phyloP scores from a whole-genome alignment of 2,797 vertebrate species.

The Acrocephalus scirpaceus region DNA sequence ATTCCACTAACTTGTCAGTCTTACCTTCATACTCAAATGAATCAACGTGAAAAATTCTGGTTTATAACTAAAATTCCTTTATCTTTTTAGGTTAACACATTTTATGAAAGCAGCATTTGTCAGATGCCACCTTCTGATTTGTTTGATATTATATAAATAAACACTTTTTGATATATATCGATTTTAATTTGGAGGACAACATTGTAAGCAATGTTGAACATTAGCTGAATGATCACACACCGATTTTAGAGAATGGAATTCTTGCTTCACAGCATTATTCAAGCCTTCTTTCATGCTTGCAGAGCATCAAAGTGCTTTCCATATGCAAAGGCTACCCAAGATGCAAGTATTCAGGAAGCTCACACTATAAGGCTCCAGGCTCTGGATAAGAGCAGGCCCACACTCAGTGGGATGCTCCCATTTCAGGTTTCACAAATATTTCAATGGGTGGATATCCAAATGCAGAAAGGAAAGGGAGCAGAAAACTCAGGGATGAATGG shows the following conservation, averaged over 20 bases:
- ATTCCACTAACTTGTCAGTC: not conserved
- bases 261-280: not conserved
- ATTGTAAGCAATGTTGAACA: not conserved
- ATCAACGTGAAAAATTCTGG: not conserved
- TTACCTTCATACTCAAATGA: not conserved
- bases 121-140: fast-evolving
- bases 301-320: not conserved
- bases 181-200: not conserved
- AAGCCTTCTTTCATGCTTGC: not conserved
- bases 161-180: not conserved
- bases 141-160: not conserved
- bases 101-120: not conserved
- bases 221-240: not conserved
- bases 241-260: not conserved
- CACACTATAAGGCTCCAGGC: not conserved
- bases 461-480: not conserved
- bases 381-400: not conserved
- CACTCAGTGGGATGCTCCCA: not conserved
- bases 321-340: not conserved
- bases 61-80: not conserved
- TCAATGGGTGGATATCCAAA: not conserved
- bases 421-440: not conserved
- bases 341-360: not conserved
- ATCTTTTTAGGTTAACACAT: not conserved
- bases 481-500: not conserved